Evolutionary conservation across 2,888 invertebrate genomes (phyloP).

Genomic region (Caenorhabditis sinica): DNA sequence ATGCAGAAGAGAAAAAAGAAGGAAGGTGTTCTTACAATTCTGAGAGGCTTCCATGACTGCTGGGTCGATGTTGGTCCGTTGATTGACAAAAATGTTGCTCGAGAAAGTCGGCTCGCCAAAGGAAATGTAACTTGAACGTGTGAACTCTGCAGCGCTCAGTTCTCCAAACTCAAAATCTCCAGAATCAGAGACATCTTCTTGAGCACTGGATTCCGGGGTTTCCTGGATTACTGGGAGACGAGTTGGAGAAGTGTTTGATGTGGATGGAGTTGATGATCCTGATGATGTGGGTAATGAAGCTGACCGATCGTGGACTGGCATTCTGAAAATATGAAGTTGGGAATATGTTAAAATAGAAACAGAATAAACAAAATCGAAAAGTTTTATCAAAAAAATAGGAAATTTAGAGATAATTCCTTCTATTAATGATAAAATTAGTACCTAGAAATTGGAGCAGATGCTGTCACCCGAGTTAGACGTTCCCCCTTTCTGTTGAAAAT

Average conservation of each 20-base stretch:
- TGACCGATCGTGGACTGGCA: not conserved
- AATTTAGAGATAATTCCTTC: too few relatives aligned
- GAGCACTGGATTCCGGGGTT: not conserved
- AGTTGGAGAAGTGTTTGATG: conserved; percentile 10
- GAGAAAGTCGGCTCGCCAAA: conserved; percentile 46
- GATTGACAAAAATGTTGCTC: conserved; percentile 33
- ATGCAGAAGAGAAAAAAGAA: conserved; percentile 2
- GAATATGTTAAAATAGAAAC: not conserved
- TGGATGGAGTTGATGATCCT: not conserved
- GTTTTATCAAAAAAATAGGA: too few relatives aligned
- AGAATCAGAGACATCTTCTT: conserved; percentile 1
- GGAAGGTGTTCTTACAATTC: conserved; percentile 46
- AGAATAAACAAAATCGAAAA: not conserved
- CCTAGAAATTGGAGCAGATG: too few relatives aligned
- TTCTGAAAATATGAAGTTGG: conserved; percentile 21
- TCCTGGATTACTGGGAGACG: conserved; percentile 11
- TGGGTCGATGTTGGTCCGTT: conserved; percentile 20
- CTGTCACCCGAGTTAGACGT: too few relatives aligned
- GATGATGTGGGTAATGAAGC: not conserved
- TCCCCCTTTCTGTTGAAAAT: too few relatives aligned
- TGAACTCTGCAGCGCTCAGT: conserved; percentile 21
- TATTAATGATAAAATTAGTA: too few relatives aligned
- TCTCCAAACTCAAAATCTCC: conserved; percentile 38
- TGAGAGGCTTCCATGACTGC: conserved; percentile 34
- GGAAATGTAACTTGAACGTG: conserved; percentile 38